Conservation (phyloP, 64 coral and sea anemone genomes). For the Stichodactyla mertensii region DNA sequence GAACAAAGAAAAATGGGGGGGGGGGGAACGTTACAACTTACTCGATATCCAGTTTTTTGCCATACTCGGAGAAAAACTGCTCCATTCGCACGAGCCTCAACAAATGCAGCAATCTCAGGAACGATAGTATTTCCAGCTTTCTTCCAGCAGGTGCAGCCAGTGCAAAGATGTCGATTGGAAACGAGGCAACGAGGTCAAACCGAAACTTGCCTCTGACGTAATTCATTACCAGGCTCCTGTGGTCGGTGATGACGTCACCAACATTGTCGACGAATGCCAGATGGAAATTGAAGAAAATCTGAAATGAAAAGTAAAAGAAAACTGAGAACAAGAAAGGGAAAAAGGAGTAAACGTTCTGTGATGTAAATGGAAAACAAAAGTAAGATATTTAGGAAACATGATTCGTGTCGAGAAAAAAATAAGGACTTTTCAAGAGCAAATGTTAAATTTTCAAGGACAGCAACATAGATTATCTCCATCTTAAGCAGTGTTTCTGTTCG, state of each 20-base stretch:
- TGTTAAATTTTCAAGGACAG: no score
- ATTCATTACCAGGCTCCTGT: constrained; percentile 32
- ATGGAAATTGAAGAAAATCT: constrained; percentile 86
- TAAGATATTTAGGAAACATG: no score
- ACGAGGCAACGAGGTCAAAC: constrained; percentile 60
- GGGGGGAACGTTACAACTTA: constrained; percentile 10
- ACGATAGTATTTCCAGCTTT: constrained; percentile 55
- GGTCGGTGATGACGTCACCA: constrained; percentile 63
- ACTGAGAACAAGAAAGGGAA: not conserved
- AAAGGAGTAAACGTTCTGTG: not conserved
- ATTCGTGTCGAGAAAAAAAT: no score
- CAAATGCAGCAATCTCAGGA: constrained; percentile 62
- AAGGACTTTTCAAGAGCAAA: no score
- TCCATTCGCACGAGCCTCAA: constrained; percentile 62
- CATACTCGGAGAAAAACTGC: constrained; percentile 62
- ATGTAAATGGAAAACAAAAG: no score
- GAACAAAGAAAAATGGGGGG: no score
- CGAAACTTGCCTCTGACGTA: constrained; percentile 66
- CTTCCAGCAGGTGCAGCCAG: constrained; percentile 58
- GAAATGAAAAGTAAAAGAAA: not conserved
- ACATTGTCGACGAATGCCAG: constrained; percentile 57
- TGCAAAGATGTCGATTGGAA: constrained; percentile 72
- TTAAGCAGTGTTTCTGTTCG: no score
- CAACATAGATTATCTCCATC: no score
- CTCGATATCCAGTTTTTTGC: constrained; percentile 74